Percentiles rank a stretch among this genome's conserved stretches.
phyloP scores from a whole-genome alignment of 2,113 vertebrate genomes.

The Pachyramphus minor region DNA sequence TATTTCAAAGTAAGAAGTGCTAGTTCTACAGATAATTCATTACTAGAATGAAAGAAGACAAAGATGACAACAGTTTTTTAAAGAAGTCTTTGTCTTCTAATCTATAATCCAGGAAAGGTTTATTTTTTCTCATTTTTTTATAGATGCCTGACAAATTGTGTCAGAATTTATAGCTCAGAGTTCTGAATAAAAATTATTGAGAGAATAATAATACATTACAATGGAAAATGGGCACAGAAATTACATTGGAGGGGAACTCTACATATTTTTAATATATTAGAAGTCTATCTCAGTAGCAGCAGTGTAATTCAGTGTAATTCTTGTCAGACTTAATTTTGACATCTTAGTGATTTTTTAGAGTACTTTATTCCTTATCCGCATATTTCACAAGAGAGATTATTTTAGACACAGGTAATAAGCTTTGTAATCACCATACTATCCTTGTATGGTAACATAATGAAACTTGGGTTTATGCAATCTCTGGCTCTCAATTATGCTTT shows the following conservation, averaged over 20 bases:
- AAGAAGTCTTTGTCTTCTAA: background rate
- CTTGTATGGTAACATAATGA: background rate
- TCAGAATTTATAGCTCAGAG: background rate
- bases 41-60: background rate
- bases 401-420: background rate
- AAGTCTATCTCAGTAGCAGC: background rate
- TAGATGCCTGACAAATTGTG: background rate
- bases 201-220: background rate
- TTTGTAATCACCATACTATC: background rate
- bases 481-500: background rate
- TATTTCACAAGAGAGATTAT: background rate
- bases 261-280: background rate
- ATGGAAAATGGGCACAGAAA: background rate
- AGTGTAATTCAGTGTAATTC: background rate
- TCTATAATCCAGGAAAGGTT: background rate
- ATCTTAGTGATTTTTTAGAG: background rate
- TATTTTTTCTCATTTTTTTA: background rate
- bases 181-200: background rate
- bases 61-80: background rate
- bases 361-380: background rate
- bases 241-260: background rate
- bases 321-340: background rate
- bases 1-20: background rate
- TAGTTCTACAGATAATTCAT: background rate
- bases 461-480: background rate